Conservation (phyloP, 2,113 vertebrate species). For the Probosciger aterrimus region DNA sequence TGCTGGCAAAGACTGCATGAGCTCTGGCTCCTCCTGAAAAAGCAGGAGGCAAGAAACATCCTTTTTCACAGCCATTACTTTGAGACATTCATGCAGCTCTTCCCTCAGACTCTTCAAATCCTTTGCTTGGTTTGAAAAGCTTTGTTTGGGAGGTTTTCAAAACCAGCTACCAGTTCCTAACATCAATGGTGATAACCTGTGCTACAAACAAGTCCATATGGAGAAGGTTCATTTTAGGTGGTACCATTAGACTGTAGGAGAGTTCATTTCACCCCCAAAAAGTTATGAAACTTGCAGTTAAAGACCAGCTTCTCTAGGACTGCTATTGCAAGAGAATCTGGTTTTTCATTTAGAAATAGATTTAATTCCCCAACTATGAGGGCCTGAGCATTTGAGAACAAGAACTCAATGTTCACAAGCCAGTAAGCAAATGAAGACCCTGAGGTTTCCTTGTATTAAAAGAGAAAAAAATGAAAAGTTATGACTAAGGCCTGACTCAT, state of each 20-base stretch:
- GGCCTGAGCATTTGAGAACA: background rate
- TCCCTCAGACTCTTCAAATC: background rate
- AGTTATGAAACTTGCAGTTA: background rate
- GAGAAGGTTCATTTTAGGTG: background rate
- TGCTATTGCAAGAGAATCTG: background rate
- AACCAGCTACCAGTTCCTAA: background rate
- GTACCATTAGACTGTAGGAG: background rate
- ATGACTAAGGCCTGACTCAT: background rate
- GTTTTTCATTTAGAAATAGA: background rate
- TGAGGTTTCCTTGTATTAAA: background rate
- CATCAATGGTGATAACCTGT: background rate
- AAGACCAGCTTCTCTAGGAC: background rate
- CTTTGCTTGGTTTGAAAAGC: background rate
- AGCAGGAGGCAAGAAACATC: background rate
- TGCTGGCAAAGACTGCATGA: background rate
- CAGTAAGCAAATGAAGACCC: slow-evolving; percentile 22
- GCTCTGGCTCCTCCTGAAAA: background rate
- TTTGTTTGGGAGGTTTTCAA: background rate
- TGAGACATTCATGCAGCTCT: background rate
- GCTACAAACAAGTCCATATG: background rate
- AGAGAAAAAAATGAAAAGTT: background rate
- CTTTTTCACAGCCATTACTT: background rate
- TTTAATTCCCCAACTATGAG: background rate
- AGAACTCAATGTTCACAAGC: slow-evolving; percentile 8
- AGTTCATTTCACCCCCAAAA: background rate